Evolutionary conservation across 2,797 vertebrate species (phyloP).

Genomic region (Acrossocheilus wenchowensis): DNA sequence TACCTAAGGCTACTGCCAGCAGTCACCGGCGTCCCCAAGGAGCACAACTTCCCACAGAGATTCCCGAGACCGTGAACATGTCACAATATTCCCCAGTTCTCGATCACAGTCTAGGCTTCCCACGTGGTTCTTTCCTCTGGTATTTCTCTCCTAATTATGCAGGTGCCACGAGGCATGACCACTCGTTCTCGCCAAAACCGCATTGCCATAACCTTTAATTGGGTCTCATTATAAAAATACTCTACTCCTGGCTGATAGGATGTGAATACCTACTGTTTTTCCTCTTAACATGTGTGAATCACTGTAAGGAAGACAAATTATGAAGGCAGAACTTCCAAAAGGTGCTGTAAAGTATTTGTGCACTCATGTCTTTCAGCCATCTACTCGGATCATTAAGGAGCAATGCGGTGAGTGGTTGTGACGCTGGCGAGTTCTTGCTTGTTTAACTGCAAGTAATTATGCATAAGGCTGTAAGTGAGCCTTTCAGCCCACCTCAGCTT

Average conservation of each 20-base stretch:
- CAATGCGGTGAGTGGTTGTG: conserved; percentile 29
- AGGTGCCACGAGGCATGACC: conserved; percentile 53
- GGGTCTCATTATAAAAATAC: conserved; percentile 56
- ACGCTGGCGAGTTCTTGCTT: conserved; percentile 40
- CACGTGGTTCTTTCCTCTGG: conserved; percentile 29
- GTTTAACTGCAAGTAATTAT: conserved; percentile 51
- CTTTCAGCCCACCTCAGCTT: conserved; percentile 21
- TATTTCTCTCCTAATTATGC: conserved; percentile 60
- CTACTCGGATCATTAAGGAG: conserved; percentile 27
- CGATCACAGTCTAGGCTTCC: conserved; percentile 30
- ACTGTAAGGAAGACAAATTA: conserved; percentile 37
- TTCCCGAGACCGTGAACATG: conserved; percentile 47
- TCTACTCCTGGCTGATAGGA: conserved; percentile 34
- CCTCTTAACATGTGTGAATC: conserved; percentile 38
- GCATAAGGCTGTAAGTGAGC: conserved; percentile 46
- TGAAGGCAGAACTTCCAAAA: conserved; percentile 31
- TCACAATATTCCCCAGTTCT: conserved; percentile 39
- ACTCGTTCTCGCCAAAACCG: conserved; percentile 25
- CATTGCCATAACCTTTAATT: conserved; percentile 52
- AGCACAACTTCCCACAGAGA: conserved; percentile 35
- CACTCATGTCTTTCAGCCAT: conserved; percentile 11
- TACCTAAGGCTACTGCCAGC: conserved; percentile 46
- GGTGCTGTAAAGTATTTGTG: conserved; percentile 37
- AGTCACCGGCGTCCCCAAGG: conserved; percentile 19
- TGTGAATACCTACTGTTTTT: conserved; percentile 32